Evolutionary conservation across 2,888 invertebrate species (phyloP).

Genomic region (Amorpha juglandis): DNA sequence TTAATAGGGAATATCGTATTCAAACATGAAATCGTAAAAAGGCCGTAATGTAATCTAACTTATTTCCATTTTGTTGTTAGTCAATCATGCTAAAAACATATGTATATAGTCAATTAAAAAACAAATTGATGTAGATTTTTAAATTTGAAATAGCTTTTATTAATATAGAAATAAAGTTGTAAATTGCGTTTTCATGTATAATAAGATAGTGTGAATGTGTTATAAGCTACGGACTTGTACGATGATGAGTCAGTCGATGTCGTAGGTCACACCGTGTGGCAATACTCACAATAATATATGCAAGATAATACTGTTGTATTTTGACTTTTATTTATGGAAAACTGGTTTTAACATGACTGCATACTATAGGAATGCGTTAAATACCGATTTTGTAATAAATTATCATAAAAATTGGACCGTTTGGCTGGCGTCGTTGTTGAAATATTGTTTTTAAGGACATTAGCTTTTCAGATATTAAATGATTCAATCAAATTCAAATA

Average conservation of each 20-base stretch:
- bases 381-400: conserved; percentile 10
- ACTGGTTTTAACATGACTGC: conserved; percentile 2
- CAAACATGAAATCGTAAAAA: neutral
- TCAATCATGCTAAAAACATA: conserved; percentile 8
- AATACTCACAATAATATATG: conserved; percentile 36
- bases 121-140: neutral
- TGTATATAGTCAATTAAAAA: neutral
- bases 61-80: conserved; percentile 10
- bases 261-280: conserved; percentile 47
- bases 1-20: neutral
- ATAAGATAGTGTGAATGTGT: conserved; percentile 23
- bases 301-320: conserved; percentile 34
- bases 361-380: conserved; percentile 3
- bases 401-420: conserved; percentile 9
- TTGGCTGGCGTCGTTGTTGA: neutral
- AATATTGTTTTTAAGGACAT: neutral
- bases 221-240: neutral
- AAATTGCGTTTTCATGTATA: neutral
- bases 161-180: neutral
- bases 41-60: neutral
- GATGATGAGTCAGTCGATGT: conserved; percentile 42
- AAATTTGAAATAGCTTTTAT: neutral
- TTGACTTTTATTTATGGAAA: conserved; percentile 12
- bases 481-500: too few relatives aligned
- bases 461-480: too few relatives aligned